These are phyloP conservation scores for Chloroceryle amazona DNA, from an alignment of 2,797 vertebrate genomes.

Conservation along the genomic window DNA sequence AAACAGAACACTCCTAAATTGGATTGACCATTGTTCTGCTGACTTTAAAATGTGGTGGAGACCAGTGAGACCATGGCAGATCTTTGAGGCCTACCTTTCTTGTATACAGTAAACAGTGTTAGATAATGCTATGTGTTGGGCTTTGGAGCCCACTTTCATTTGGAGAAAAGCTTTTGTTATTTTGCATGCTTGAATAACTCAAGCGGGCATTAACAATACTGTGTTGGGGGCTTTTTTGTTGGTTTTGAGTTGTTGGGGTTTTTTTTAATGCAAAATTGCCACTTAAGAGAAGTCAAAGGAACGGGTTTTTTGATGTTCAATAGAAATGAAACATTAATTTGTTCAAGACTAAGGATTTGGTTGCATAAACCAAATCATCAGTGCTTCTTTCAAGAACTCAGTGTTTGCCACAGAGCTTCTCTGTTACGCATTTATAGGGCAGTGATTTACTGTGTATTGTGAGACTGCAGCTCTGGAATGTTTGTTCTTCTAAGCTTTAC, in stretches of 20 bases:
- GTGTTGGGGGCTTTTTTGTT: too few species aligned
- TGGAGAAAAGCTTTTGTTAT: neutral
- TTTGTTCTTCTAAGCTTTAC: neutral
- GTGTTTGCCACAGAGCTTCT: neutral
- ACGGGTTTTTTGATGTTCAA: neutral
- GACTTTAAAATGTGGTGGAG: neutral
- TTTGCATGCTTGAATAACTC: neutral
- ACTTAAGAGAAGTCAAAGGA: neutral
- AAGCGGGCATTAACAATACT: neutral
- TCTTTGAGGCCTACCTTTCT: neutral
- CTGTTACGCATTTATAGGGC: neutral
- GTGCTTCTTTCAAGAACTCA: neutral
- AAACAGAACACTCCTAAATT: accelerated
- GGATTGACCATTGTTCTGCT: neutral
- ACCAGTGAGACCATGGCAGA: neutral
- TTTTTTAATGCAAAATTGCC: neutral
- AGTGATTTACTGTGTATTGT: conserved; percentile 36
- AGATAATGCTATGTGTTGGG: neutral
- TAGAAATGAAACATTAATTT: conserved; percentile 11
- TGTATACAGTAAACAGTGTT: neutral
- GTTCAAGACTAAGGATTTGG: neutral
- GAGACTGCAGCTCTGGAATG: neutral
- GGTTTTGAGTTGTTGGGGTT: too few species aligned
- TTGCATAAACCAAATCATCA: conserved; percentile 5
- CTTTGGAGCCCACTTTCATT: neutral